Base-by-base conservation (phyloP, 2,113 vertebrate species). In the Centropristis striata region DNA sequence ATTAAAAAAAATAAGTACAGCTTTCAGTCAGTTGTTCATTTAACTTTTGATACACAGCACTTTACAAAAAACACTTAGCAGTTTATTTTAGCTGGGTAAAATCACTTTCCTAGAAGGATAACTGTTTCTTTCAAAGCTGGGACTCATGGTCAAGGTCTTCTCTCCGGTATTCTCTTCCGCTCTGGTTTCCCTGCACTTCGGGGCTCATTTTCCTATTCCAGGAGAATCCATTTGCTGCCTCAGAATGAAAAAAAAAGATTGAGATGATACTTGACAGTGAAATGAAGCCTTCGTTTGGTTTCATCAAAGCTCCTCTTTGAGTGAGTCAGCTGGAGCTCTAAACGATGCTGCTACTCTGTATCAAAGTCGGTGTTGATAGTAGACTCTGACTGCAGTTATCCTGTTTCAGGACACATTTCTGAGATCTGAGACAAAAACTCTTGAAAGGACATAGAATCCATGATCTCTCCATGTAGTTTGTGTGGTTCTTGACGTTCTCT, bases 171-270 rank as follows among this genome's bases (percentile, higher is more conserved):
- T 5, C 27, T 67, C 41, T 36, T 16, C 2, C 3, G 54, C 21
- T 65, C 46, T 55, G 16, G 37, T 21, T 57, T 10, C 15, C 47
- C 11, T 28, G 32, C 54, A 15, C 14, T 36, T 32, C 51, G 49
- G 5, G 18, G 46, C 41, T 78, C 20, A 12, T 72, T 67, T 60
- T 59, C 15, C 7, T 71, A 36, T 68, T n/a, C 28, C 25, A 61
- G 41, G 14, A 57, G n/a, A 67, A 67, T 61, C 39, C 15, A 28
- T 55, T 63, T 9, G 7, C 54, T 18, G 14, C 18, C 21, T 70
- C 71, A 41, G 27, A 70, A 36, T 47, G 37, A 65, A 66, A 74
- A 70, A 73, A 49, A 44, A 18, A 39, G 47, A 71, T 69, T 20
- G 12, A 76, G 66, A 80, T 76, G 55, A 37, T 72, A 13, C 54